Percentiles rank a stretch among this genome's conserved stretches.
Conservation (phyloP, 1,140 invertebrate genomes). For the Listronotus bonariensis region DNA sequence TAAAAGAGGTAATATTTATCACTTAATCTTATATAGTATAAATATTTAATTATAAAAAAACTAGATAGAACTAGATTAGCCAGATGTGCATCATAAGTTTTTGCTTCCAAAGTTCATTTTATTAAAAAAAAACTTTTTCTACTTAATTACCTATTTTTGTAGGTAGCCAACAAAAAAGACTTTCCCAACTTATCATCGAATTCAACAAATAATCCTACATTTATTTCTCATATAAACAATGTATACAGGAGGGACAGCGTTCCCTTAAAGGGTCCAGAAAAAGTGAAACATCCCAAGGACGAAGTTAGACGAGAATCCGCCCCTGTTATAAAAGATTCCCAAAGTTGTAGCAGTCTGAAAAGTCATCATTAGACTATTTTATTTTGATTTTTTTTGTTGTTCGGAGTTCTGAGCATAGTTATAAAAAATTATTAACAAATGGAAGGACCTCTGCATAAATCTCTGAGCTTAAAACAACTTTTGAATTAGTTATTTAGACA, state of each 20-base stretch:
- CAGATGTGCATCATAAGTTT: too few species aligned
- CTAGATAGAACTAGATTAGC: too few species aligned
- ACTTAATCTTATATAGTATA: too few species aligned
- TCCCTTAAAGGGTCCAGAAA: constrained; percentile 41
- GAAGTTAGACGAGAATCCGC: constrained; percentile 47
- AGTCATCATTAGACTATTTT: constrained; percentile 46
- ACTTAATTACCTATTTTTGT: too few species aligned
- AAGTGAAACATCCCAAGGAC: constrained; percentile 22
- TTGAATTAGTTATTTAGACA: too few species aligned
- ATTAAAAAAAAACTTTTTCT: not conserved
- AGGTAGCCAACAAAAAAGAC: constrained; percentile 53
- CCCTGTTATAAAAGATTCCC: constrained; percentile 52
- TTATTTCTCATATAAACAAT: constrained; percentile 53
- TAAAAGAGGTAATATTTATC: constrained; percentile 47
- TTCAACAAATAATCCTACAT: constrained; percentile 46
- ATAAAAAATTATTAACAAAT: too few species aligned
- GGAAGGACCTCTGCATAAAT: too few species aligned
- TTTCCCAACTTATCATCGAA: constrained; percentile 42
- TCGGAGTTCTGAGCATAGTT: too few species aligned
- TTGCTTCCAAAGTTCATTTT: too few species aligned
- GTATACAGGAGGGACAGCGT: constrained; percentile 49
- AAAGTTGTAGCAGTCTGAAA: constrained; percentile 54
- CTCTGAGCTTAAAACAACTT: too few species aligned
- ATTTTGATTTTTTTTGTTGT: not conserved
- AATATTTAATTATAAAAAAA: too few species aligned